A percentile compares a stretch with the other conserved stretches of the same genome.
Evolutionary conservation across 2,113 vertebrate genomes (phyloP).

Genomic region (Delphinapterus leucas): DNA sequence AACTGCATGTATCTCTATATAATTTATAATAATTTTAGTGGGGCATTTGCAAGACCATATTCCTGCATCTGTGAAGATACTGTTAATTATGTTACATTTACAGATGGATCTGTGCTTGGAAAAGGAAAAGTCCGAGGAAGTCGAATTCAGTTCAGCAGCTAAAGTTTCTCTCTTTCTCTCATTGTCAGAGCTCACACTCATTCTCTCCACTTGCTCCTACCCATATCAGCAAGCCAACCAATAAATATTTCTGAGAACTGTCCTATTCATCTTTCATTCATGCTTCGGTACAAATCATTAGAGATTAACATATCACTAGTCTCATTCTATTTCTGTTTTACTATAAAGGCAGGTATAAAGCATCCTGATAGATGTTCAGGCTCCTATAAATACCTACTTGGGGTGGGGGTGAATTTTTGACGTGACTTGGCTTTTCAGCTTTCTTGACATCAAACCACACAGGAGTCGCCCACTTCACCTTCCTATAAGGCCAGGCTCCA

Average conservation of each 20-base stretch:
- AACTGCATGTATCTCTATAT: not conserved
- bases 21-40: not conserved
- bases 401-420: not conserved
- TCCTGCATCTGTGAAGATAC: not conserved
- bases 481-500: not conserved
- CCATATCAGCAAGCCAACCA: not conserved
- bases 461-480: not conserved
- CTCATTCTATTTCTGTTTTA: not conserved
- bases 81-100: not conserved
- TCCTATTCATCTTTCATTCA: not conserved
- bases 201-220: not conserved
- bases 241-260: not conserved
- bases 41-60: not conserved
- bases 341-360: not conserved
- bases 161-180: not conserved
- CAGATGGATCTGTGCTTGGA: not conserved
- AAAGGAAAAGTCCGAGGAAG: not conserved
- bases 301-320: not conserved
- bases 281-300: not conserved
- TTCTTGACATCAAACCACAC: not conserved
- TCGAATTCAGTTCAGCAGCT: not conserved
- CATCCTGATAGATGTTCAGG: not conserved
- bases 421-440: not conserved
- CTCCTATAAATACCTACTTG: not conserved
- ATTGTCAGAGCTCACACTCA: not conserved